phyloP scores from a whole-genome alignment of 2,113 vertebrate species.

The Osmerus mordax region DNA sequence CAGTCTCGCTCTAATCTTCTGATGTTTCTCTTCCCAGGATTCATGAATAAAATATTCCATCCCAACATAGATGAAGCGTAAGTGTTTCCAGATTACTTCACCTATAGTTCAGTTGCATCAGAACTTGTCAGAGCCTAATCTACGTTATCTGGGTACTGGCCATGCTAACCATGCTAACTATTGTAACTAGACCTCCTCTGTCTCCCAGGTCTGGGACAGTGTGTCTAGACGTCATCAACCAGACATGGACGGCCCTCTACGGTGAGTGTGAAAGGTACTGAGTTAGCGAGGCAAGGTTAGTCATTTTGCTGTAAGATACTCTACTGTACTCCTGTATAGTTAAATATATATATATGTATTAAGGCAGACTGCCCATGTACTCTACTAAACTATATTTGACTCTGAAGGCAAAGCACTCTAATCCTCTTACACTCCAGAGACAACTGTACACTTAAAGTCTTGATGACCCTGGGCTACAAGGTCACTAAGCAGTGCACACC shows the following conservation, averaged over 20 bases:
- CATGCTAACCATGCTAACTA: neutral
- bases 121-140: neutral
- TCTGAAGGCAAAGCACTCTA: slow-evolving; percentile 28
- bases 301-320: neutral
- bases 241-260: slow-evolving; percentile 98
- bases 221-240: slow-evolving; percentile 99
- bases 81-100: slow-evolving; percentile 64
- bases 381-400: neutral
- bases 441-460: slow-evolving; percentile 13
- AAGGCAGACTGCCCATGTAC: neutral
- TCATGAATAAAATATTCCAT: slow-evolving; percentile 99
- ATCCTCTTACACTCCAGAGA: slow-evolving; percentile 53
- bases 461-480: slow-evolving; percentile 26
- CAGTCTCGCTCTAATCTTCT: neutral
- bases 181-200: neutral
- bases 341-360: too few relatives aligned
- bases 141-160: neutral
- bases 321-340: too few relatives aligned
- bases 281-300: neutral
- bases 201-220: slow-evolving; percentile 93
- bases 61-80: slow-evolving; percentile 99
- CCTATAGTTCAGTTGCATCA: neutral
- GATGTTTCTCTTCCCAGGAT: slow-evolving; percentile 76
- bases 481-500: slow-evolving; percentile 18
- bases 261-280: slow-evolving; percentile 71